Evolutionary conservation across 2,113 vertebrate genomes (phyloP).

Genomic region (Rhinoderma darwinii): DNA sequence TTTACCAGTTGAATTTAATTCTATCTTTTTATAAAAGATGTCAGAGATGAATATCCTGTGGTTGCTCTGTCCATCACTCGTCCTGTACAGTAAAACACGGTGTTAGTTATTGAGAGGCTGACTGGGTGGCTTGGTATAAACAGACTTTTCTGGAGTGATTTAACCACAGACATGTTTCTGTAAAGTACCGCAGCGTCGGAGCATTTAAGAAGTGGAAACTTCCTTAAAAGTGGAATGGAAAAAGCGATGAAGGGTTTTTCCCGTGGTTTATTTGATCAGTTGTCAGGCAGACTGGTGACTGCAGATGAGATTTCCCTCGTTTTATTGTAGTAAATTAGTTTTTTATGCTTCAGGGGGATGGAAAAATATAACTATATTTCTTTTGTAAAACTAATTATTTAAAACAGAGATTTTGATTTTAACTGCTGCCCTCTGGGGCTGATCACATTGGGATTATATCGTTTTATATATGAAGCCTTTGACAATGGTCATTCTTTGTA

Average conservation of each 20-base stretch:
- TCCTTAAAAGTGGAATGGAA: conserved; percentile 22
- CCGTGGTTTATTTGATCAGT: conserved; percentile 13
- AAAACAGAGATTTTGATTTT: not conserved
- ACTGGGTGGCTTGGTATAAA: conserved; percentile 44
- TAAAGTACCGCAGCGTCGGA: conserved; percentile 10
- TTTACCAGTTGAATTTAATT: too few species aligned
- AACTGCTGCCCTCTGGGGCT: not conserved
- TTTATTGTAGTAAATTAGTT: not conserved
- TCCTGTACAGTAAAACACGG: not conserved
- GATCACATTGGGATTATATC: not conserved
- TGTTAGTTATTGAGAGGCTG: not conserved
- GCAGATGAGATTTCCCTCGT: not conserved
- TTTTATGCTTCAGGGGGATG: not conserved
- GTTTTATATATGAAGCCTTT: not conserved
- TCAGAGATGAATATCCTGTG: not conserved
- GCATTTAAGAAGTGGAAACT: conserved; percentile 48
- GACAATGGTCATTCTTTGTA: not conserved
- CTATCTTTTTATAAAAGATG: too few species aligned
- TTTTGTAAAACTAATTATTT: conserved; percentile 7
- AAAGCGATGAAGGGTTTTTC: not conserved
- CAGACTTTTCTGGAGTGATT: not conserved
- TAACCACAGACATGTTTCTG: conserved; percentile 29
- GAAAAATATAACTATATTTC: not conserved
- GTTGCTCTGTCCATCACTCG: not conserved
- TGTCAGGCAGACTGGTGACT: not conserved